These are phyloP conservation scores for Phyllotis vaccarum DNA, from an alignment of 2,797 vertebrate species.

Conservation along the genomic window DNA sequence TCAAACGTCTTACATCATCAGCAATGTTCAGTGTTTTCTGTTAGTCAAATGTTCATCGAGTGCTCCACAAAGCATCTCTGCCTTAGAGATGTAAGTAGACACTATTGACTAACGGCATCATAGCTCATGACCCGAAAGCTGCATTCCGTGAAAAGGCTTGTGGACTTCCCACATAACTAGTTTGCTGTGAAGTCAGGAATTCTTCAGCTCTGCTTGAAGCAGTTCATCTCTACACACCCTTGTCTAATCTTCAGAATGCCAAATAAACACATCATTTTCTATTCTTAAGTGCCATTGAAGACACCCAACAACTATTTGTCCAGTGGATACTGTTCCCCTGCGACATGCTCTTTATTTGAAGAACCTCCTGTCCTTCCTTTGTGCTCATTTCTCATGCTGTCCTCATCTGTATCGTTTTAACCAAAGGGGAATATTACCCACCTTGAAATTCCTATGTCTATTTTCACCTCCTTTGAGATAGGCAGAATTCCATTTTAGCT, in stretches of 20 bases:
- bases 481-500: background rate
- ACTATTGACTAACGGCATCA: background rate
- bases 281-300: background rate
- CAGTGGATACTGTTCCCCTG: background rate
- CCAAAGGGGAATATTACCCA: background rate
- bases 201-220: background rate
- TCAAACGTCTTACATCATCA: background rate
- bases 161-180: too few relatives aligned
- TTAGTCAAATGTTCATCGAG: constrained; percentile 13
- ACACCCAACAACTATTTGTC: background rate
- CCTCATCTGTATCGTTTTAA: background rate
- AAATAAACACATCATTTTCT: background rate
- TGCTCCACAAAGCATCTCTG: background rate
- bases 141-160: background rate
- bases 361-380: background rate
- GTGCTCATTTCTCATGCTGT: background rate
- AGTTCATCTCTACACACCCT: background rate
- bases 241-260: background rate
- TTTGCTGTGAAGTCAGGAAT: background rate
- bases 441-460: background rate
- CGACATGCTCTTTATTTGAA: background rate
- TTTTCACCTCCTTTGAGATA: background rate
- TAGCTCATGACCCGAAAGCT: background rate
- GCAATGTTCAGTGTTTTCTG: constrained; percentile 21
- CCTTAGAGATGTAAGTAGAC: background rate